A percentile compares a stretch with the other conserved stretches of the same genome.
Evolutionary conservation across 2,113 vertebrate species (phyloP).

Genomic region (Datnioides undecimradiatus): DNA sequence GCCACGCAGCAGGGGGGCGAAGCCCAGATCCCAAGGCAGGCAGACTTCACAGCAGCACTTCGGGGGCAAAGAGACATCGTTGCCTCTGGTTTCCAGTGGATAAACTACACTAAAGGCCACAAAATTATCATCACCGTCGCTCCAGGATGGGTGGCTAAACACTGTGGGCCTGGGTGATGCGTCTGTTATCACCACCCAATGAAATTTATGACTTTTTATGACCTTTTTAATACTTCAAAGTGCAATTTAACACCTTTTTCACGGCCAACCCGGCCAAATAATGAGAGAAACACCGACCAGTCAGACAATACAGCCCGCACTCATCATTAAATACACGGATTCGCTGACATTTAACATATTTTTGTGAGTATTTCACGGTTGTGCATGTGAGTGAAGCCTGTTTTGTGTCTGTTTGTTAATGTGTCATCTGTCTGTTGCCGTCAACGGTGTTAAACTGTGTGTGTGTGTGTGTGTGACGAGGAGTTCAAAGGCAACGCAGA

Average conservation of each 20-base stretch:
- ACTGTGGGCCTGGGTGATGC: neutral
- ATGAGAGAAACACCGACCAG: neutral
- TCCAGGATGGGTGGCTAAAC: neutral
- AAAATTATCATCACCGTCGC: neutral
- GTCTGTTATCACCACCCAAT: neutral
- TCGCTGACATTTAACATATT: neutral
- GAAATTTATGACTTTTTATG: neutral
- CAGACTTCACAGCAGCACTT: neutral
- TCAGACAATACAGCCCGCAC: too few species aligned
- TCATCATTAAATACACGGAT: too few species aligned
- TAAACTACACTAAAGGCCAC: neutral
- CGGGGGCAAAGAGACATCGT: neutral
- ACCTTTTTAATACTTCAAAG: neutral
- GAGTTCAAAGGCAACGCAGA: constrained; percentile 39
- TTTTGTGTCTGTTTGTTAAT: neutral
- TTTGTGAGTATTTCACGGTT: neutral
- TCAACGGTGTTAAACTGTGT: constrained; percentile 11
- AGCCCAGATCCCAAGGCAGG: neutral
- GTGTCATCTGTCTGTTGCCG: constrained; percentile 11
- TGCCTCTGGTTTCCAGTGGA: constrained; percentile 15
- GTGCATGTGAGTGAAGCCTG: neutral
- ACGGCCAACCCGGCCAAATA: neutral
- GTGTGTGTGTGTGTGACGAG: neutral
- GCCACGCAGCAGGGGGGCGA: constrained; percentile 24
- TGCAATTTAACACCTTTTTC: neutral